These are phyloP conservation scores for Drosophila infuscata DNA, from an alignment of 2,888 invertebrate genomes.

Conservation along the genomic window DNA sequence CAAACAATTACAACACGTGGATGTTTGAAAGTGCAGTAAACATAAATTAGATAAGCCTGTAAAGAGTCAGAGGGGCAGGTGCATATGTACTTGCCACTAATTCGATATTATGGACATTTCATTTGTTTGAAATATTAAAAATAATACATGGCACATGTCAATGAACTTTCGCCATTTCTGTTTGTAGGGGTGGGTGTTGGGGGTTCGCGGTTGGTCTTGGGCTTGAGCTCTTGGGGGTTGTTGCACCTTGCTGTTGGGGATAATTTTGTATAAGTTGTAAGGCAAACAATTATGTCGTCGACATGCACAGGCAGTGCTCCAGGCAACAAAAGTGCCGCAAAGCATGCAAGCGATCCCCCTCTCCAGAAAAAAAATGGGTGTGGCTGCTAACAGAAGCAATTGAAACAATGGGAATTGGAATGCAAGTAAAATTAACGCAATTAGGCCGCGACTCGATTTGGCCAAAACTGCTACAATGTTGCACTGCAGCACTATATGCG, in stretches of 20 bases:
- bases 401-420: slow-evolving; percentile 60
- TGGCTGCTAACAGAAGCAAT: slow-evolving; percentile 50
- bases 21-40: background rate
- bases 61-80: background rate
- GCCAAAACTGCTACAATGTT: slow-evolving; percentile 43
- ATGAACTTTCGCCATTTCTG: slow-evolving; percentile 24
- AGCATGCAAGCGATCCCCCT: slow-evolving; percentile 61
- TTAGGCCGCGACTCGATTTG: slow-evolving; percentile 65
- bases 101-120: background rate
- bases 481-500: slow-evolving; percentile 58
- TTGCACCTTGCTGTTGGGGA: slow-evolving; percentile 50
- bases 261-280: slow-evolving; percentile 66
- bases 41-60: background rate
- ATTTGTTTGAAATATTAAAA: slow-evolving; percentile 14
- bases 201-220: background rate
- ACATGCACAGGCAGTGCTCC: slow-evolving; percentile 61
- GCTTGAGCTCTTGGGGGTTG: slow-evolving; percentile 33
- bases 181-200: background rate
- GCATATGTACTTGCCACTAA: background rate
- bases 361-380: slow-evolving; percentile 34
- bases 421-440: slow-evolving; percentile 79
- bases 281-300: slow-evolving; percentile 74
- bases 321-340: slow-evolving; percentile 63
- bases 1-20: background rate
- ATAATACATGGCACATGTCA: slow-evolving; percentile 31